phyloP scores from a whole-genome alignment of 2,888 invertebrate species.

The Chesias legatella region DNA sequence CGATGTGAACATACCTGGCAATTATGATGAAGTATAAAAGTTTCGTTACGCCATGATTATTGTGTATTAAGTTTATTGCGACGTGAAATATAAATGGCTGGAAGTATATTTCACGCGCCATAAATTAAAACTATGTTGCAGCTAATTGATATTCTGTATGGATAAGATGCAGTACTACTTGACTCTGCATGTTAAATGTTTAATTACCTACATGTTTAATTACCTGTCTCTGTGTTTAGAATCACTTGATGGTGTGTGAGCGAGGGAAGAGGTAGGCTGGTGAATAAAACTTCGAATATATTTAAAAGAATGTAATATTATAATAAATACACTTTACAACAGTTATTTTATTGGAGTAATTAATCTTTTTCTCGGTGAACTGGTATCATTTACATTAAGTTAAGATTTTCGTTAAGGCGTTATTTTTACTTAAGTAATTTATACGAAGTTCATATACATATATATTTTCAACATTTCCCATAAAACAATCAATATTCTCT shows the following conservation, averaged over 20 bases:
- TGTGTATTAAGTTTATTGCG: constrained; percentile 3
- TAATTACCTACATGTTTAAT: too few relatives aligned
- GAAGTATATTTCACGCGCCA: constrained; percentile 46
- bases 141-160: not conserved
- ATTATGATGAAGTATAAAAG: too few relatives aligned
- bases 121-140: not conserved
- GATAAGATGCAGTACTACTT: not conserved
- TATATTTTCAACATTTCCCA: constrained; percentile 5
- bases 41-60: constrained; percentile 1
- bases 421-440: constrained; percentile 16
- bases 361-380: constrained; percentile 20
- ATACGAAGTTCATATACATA: constrained; percentile 2
- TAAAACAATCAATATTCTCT: constrained; percentile 4
- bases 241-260: too few relatives aligned
- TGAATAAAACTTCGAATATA: constrained; percentile 40
- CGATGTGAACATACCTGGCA: too few relatives aligned
- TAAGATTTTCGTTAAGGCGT: constrained; percentile 55
- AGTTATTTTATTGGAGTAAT: constrained; percentile 55
- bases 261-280: constrained; percentile 15
- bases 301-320: constrained; percentile 68
- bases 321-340: constrained; percentile 80
- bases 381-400: constrained; percentile 35
- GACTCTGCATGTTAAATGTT: not conserved
- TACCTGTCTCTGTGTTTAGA: too few relatives aligned
- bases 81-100: constrained; percentile 59